Percentiles rank a stretch among this genome's conserved stretches.
phyloP scores from a whole-genome alignment of 2,113 vertebrate genomes.

The Etheostoma spectabile region DNA sequence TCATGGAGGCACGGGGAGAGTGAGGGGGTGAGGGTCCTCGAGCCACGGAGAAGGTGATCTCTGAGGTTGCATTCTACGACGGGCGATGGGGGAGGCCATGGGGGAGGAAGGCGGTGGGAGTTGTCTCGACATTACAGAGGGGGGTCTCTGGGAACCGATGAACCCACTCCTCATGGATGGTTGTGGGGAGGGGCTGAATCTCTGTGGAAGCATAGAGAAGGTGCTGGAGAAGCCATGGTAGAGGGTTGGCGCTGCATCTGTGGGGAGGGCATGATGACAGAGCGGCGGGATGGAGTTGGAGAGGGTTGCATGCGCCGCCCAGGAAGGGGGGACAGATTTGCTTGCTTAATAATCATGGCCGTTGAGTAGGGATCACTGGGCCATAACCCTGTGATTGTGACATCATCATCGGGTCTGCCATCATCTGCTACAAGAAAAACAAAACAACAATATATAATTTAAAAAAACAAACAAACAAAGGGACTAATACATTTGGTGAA shows the following conservation, averaged over 20 bases:
- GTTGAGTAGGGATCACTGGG: conserved; percentile 76
- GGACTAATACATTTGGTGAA: neutral
- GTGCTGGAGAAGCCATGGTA: conserved; percentile 58
- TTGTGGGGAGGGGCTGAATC: conserved; percentile 76
- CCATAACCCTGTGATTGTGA: conserved; percentile 66
- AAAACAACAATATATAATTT: neutral
- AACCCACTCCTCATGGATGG: conserved; percentile 68
- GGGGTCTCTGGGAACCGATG: conserved; percentile 77
- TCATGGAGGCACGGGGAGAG: conserved; percentile 72
- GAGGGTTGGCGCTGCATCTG: conserved; percentile 69
- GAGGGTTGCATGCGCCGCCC: conserved; percentile 60
- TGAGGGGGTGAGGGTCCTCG: conserved; percentile 53
- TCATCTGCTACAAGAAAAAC: conserved; percentile 63
- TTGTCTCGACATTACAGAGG: conserved; percentile 74
- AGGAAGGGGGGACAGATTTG: conserved; percentile 64
- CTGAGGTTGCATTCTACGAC: conserved; percentile 71
- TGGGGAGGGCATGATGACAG: conserved; percentile 72
- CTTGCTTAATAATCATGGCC: conserved; percentile 84
- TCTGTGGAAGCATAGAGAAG: conserved; percentile 65
- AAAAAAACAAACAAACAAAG: neutral
- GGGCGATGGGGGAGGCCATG: conserved; percentile 55
- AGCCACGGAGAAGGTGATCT: conserved; percentile 63
- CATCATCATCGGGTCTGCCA: conserved; percentile 68
- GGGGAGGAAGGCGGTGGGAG: conserved; percentile 62
- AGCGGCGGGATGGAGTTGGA: conserved; percentile 74